Evolutionary conservation across 2,888 invertebrate species (phyloP).

Genomic region (Baccha elongata): DNA sequence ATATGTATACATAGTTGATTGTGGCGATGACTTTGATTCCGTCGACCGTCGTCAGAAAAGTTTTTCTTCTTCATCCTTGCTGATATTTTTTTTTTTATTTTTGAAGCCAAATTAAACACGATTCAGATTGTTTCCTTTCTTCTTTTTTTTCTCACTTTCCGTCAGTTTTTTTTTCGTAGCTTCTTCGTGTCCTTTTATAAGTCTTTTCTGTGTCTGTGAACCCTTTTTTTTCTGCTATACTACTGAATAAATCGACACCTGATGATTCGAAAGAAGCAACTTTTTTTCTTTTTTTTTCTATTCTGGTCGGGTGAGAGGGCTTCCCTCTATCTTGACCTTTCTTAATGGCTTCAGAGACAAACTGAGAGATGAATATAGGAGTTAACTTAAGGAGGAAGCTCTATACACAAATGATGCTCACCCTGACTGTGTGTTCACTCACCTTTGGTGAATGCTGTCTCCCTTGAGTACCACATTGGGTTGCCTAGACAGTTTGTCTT

Average conservation of each 20-base stretch:
- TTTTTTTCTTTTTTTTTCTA: constrained; percentile 49
- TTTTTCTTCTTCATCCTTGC: constrained; percentile 35
- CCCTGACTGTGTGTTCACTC: constrained; percentile 66
- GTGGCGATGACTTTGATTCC: constrained; percentile 63
- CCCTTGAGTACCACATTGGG: constrained; percentile 52
- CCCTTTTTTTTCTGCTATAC: constrained; percentile 46
- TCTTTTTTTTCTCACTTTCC: constrained; percentile 17
- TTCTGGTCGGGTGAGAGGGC: constrained; percentile 29
- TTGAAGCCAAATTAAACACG: constrained; percentile 70
- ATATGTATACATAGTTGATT: constrained; percentile 24
- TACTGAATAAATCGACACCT: constrained; percentile 70
- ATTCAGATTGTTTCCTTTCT: constrained; percentile 52
- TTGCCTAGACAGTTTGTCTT: constrained; percentile 69
- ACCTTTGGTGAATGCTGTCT: constrained; percentile 57
- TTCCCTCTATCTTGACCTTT: constrained; percentile 72
- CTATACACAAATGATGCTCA: constrained; percentile 67
- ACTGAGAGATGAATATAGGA: constrained; percentile 60
- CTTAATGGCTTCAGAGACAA: constrained; percentile 69
- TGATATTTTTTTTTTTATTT: constrained; percentile 39
- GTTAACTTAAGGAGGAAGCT: constrained; percentile 61
- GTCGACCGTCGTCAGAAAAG: constrained; percentile 62
- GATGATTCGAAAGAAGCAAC: constrained; percentile 70
- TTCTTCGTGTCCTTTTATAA: constrained; percentile 44
- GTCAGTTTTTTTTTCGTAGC: constrained; percentile 25
- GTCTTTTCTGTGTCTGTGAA: constrained; percentile 66